A percentile compares a stretch with the other conserved stretches of the same genome.
Conservation (phyloP, 1,140 invertebrate genomes). For the Leptopilina boulardi region DNA sequence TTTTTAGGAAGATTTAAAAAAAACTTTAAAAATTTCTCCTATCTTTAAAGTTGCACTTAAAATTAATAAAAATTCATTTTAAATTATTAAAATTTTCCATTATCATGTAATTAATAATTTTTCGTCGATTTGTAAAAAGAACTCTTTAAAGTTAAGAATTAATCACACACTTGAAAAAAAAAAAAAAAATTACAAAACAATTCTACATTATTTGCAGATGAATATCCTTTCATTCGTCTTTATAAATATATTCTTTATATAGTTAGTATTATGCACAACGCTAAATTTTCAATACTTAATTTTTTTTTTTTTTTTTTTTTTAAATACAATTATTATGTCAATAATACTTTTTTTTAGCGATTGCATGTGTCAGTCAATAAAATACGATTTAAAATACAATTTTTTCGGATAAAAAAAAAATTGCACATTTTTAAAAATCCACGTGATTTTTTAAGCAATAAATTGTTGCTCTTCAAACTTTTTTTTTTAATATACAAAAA, state of each 20-base stretch:
- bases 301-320: too few species aligned
- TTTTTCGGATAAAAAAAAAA: not conserved
- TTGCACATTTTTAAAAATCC: not conserved
- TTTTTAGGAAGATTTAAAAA: not conserved
- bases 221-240: slow-evolving; percentile 1
- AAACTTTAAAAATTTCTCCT: not conserved
- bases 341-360: slow-evolving; percentile 23
- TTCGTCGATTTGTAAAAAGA: not conserved
- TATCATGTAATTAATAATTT: not conserved
- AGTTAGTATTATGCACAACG: slow-evolving; percentile 1
- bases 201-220: slow-evolving; percentile 1
- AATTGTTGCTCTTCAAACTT: not conserved
- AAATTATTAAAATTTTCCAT: not conserved
- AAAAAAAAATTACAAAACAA: not conserved
- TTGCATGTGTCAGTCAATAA: slow-evolving; percentile 14
- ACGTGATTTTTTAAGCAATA: not conserved
- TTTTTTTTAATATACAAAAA: slow-evolving; percentile 15
- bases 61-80: slow-evolving; percentile 2
- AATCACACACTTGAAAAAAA: not conserved
- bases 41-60: not conserved
- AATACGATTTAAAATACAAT: not conserved
- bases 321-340: not conserved
- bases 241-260: not conserved
- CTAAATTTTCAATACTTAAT: slow-evolving; percentile 16
- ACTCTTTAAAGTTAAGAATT: not conserved